A percentile compares a stretch with the other conserved stretches of the same genome.
These are phyloP conservation scores for Tetramorium simillimum DNA, from an alignment of 1,140 invertebrate species.

Conservation along the genomic window DNA sequence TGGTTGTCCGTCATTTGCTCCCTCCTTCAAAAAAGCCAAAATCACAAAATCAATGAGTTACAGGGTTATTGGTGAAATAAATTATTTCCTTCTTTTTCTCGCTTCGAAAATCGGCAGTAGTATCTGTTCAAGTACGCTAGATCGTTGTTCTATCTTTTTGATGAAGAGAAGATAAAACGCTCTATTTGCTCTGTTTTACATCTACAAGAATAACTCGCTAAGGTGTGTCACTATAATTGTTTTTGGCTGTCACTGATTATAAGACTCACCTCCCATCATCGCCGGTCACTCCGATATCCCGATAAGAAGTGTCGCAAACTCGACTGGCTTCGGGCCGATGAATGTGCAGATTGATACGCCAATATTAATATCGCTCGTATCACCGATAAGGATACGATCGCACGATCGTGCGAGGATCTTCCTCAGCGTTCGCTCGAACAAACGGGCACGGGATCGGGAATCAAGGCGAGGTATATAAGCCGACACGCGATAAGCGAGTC, in stretches of 20 bases:
- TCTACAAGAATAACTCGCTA: conserved; percentile 4
- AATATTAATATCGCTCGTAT: conserved; percentile 38
- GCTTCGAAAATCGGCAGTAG: not conserved
- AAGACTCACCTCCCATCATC: not conserved
- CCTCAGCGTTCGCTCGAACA: conserved; percentile 1
- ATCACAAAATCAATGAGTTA: conserved; percentile 22
- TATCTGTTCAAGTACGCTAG: not conserved
- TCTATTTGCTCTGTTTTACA: not conserved
- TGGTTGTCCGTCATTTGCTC: not conserved
- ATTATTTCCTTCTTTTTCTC: not conserved
- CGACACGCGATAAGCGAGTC: conserved; percentile 61
- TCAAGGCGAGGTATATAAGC: conserved; percentile 48
- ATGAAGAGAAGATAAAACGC: not conserved
- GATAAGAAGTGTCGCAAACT: conserved; percentile 43
- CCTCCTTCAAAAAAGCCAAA: not conserved
- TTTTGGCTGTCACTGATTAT: conserved; percentile 42
- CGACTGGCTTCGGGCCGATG: conserved; percentile 22
- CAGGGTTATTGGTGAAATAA: conserved; percentile 33
- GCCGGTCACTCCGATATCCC: not conserved
- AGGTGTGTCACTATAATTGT: conserved; percentile 11
- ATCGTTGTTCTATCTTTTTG: not conserved
- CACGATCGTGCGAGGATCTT: conserved; percentile 19
- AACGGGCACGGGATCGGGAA: conserved; percentile 20
- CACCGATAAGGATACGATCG: conserved; percentile 21
- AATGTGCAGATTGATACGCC: conserved; percentile 37